Evolutionary conservation across 2,113 vertebrate species (phyloP).

Genomic region (Eptatretus burgeri): DNA sequence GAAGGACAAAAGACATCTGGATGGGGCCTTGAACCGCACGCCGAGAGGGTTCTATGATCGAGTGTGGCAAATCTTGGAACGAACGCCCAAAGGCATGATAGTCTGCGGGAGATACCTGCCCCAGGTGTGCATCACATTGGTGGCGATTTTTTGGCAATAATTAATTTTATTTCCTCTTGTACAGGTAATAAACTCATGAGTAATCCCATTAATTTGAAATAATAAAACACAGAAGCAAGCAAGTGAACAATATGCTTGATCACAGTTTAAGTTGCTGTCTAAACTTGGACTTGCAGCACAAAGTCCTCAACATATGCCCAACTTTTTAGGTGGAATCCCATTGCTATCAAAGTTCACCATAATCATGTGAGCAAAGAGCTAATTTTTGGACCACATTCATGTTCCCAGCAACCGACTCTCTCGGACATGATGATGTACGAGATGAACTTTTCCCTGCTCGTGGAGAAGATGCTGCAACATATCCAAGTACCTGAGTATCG

Average conservation of each 20-base stretch:
- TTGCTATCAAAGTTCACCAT: too few species aligned
- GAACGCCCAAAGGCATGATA: constrained; percentile 44
- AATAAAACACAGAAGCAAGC: too few species aligned
- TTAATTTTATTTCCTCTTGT: too few species aligned
- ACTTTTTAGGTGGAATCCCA: too few species aligned
- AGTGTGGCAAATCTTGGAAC: constrained; percentile 87
- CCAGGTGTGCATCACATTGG: constrained; percentile 27
- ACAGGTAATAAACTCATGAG: too few species aligned
- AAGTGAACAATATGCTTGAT: too few species aligned
- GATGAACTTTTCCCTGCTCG: constrained; percentile 94
- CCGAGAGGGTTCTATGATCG: constrained; percentile 69
- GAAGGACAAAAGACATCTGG: constrained; percentile 59
- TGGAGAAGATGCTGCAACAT: constrained; percentile 68
- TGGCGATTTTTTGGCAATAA: too few species aligned
- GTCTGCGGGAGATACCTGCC: constrained; percentile 48
- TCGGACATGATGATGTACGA: constrained; percentile 99
- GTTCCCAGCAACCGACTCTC: constrained; percentile 60
- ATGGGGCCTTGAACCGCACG: constrained; percentile 64
- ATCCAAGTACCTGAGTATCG: constrained; percentile 63
- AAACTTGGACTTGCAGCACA: too few species aligned
- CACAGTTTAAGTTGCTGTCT: too few species aligned
- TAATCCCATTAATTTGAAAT: too few species aligned
- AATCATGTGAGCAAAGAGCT: too few species aligned
- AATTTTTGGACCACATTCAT: not conserved
- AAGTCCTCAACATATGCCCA: too few species aligned